Evolutionary conservation across 2,888 invertebrate species (phyloP).

Genomic region (Tenthredo scrophulariae): DNA sequence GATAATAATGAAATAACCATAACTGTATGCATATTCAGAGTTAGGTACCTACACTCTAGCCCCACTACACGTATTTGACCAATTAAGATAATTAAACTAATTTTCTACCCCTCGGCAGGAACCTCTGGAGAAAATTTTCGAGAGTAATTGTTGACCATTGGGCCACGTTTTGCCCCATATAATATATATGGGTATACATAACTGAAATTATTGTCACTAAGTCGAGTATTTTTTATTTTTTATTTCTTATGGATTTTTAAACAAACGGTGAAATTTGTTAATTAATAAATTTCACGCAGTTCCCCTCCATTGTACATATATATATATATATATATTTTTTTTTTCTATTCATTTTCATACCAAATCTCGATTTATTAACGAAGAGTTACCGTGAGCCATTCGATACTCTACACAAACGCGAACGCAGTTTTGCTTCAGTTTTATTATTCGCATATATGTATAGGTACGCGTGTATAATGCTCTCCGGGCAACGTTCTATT

Average conservation of each 20-base stretch:
- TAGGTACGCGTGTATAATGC: no score
- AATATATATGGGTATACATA: neutral
- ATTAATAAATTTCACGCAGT: neutral
- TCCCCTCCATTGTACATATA: neutral
- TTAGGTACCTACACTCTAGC: conserved; percentile 51
- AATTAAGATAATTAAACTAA: conserved; percentile 67
- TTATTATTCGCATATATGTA: neutral
- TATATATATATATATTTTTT: no score
- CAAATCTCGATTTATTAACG: neutral
- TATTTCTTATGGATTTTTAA: no score
- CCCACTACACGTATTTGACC: conserved; percentile 63
- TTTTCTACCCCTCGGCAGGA: conserved; percentile 65
- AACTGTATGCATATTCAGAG: conserved; percentile 61
- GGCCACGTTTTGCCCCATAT: neutral
- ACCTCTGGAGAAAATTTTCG: conserved; percentile 43
- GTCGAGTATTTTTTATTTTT: no score
- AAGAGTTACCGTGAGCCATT: conserved; percentile 64
- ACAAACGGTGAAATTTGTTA: neutral
- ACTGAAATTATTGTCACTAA: no score
- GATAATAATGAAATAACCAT: conserved; percentile 58
- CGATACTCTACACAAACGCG: conserved; percentile 54
- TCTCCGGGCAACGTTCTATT: conserved; percentile 12
- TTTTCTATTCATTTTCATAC: neutral
- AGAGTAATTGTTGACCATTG: conserved; percentile 48
- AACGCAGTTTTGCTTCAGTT: neutral